Evolutionary conservation across 2,888 invertebrate species (phyloP), one percentile per base, ranked within the genome.

Genomic region (Nebria brevicollis): DNA sequence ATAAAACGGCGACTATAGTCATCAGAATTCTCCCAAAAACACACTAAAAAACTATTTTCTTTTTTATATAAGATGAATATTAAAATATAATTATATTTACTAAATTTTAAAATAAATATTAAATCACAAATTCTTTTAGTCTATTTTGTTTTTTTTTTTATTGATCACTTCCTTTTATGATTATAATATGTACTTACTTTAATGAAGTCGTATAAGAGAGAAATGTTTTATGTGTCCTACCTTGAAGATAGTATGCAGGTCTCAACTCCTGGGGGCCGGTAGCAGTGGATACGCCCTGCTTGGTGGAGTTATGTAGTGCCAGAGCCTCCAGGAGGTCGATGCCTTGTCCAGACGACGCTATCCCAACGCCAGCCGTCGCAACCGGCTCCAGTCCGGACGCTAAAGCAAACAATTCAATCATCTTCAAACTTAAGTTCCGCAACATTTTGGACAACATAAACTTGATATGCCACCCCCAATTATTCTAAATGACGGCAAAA

Each of bases 311-410:
- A 91, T 94, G 93, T 89, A 95, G 91, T 90, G 94, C 94, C 90
- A 95, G 91, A 88, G 94, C 94, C 90, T 93, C 94, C 90, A 95
- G 91, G 89, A 95, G 91, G 90, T 95, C 95, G 91, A 95, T 93
- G 86, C 91, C 90, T 89, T 85, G 89, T 88, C 84, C 86, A 83
- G 83, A 86, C 83, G 82, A 83, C 85, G 79, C 85, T 54, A 54
- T 13, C 85, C 81, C 85, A 84, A 82, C 84, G 85, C 84, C 85
- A 87, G 86, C 84, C 88, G 84, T 85, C 87, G 84, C 87, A 90
- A 91, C 91, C 89, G 92, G 89, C 87, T 89, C 89, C 86, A 89
- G 87, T 87, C 88, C 89, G 86, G 88, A 92, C 90, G 92, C 93
- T 93, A 92, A 41, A 91, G 92, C 87, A 88, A 82, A 82, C 82